Percentiles rank a stretch among this genome's conserved stretches.
phyloP scores from a whole-genome alignment of 2,888 invertebrate genomes.

The Rhagonycha fulva region DNA sequence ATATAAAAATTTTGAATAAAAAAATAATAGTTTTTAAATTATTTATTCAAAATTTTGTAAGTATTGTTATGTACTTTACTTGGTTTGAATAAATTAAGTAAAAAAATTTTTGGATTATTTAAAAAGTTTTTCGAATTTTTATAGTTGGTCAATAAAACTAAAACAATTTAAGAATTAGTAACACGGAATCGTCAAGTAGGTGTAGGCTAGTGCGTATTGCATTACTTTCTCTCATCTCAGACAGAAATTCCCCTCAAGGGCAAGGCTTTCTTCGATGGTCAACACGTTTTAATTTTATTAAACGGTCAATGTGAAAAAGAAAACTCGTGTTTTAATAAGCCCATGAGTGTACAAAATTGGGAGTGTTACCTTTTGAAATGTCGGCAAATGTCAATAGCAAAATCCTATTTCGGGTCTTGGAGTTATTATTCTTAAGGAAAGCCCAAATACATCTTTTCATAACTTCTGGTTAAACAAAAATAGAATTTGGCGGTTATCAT shows the following conservation, averaged over 20 bases:
- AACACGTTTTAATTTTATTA: slow-evolving; percentile 4
- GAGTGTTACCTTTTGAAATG: slow-evolving; percentile 10
- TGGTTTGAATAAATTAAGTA: too few species aligned
- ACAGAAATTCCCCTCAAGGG: slow-evolving; percentile 21
- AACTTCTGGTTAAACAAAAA: background rate
- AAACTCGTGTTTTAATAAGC: slow-evolving; percentile 9
- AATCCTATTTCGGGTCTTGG: background rate
- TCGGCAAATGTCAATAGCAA: background rate
- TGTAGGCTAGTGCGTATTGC: background rate
- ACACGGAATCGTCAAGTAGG: slow-evolving; percentile 1
- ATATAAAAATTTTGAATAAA: background rate
- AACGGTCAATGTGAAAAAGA: slow-evolving; percentile 15
- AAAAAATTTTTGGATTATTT: too few species aligned
- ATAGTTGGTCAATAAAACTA: background rate
- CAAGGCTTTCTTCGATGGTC: slow-evolving; percentile 15
- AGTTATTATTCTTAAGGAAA: background rate
- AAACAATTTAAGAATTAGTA: slow-evolving; percentile 5
- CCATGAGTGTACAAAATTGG: slow-evolving; percentile 10
- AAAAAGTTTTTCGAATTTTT: too few species aligned
- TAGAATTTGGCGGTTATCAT: background rate
- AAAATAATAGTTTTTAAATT: too few species aligned
- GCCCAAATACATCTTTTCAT: background rate
- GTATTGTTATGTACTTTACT: too few species aligned
- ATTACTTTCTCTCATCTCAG: slow-evolving; percentile 23
- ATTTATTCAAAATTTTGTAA: too few species aligned